These are phyloP conservation scores for Sceloporus tristichus DNA, from an alignment of 2,113 vertebrate species.

Conservation along the genomic window DNA sequence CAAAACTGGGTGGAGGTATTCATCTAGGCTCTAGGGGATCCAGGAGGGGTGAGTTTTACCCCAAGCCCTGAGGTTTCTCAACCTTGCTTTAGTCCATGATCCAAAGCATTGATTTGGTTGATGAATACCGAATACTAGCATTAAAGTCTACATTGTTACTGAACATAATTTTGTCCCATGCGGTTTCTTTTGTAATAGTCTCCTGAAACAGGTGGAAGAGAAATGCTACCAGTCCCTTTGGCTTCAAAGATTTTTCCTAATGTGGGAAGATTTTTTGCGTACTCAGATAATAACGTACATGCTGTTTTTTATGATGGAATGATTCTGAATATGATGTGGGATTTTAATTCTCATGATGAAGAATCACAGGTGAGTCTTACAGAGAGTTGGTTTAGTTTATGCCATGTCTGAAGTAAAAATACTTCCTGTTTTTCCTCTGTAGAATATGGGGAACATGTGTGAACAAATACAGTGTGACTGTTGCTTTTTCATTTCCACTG, in stretches of 20 bases:
- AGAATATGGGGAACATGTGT: neutral
- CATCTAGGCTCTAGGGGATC: too few relatives aligned
- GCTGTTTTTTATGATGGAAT: conserved; percentile 75
- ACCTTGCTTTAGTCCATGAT: neutral
- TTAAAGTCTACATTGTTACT: neutral
- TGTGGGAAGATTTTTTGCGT: conserved; percentile 74
- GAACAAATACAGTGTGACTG: neutral
- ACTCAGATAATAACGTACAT: conserved; percentile 78
- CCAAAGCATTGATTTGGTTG: neutral
- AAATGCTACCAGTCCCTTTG: conserved; percentile 69
- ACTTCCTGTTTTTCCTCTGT: too few relatives aligned
- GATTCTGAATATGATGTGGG: conserved; percentile 77
- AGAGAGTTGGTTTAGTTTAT: neutral
- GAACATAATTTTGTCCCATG: conserved; percentile 37
- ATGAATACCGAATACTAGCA: neutral
- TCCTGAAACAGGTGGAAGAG: conserved; percentile 57
- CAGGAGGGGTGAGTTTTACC: too few relatives aligned
- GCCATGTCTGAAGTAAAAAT: neutral
- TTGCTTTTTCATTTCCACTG: neutral
- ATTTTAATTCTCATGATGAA: conserved; percentile 63
- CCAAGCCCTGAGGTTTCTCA: too few relatives aligned
- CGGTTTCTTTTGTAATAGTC: conserved; percentile 65
- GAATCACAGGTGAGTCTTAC: conserved; percentile 65
- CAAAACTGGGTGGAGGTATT: too few relatives aligned
- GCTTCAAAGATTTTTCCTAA: conserved; percentile 68